phyloP scores from a whole-genome alignment of 2,113 vertebrate species.

The Lophius piscatorius region DNA sequence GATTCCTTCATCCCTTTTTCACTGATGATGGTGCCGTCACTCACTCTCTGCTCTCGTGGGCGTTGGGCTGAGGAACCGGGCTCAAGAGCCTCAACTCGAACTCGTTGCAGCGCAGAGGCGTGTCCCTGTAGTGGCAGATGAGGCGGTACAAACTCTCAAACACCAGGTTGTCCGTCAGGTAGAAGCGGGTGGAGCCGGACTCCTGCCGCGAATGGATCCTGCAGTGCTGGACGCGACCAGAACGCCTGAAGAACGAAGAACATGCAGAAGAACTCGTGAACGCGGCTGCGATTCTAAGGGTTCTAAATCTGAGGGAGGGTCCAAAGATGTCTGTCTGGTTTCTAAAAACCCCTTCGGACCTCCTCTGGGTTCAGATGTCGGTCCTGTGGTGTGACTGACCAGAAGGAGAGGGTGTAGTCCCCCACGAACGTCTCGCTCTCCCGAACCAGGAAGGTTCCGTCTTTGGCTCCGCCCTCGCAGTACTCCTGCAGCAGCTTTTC shows the following conservation, averaged over 20 bases:
- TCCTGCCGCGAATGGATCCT: conserved; percentile 88
- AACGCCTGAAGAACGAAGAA: conserved; percentile 77
- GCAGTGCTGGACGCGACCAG: conserved; percentile 87
- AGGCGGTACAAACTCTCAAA: conserved; percentile 89
- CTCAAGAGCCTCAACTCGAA: conserved; percentile 88
- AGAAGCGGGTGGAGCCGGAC: conserved; percentile 85
- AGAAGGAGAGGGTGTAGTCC: conserved; percentile 90
- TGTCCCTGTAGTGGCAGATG: conserved; percentile 89
- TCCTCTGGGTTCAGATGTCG: background rate
- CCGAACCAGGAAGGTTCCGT: conserved; percentile 87
- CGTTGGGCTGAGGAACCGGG: conserved; percentile 87
- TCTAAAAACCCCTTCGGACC: no score
- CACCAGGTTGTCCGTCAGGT: conserved; percentile 89
- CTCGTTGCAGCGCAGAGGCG: conserved; percentile 88
- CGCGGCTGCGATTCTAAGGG: no score
- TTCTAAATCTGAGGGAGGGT: no score
- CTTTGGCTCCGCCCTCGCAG: conserved; percentile 86
- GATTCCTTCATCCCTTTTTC: no score
- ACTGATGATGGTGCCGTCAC: no score
- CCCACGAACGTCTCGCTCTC: conserved; percentile 91
- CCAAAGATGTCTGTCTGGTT: no score
- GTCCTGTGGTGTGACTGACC: conserved; percentile 68
- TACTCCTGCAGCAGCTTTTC: conserved; percentile 90
- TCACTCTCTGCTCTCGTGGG: conserved; percentile 89
- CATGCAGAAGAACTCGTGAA: no score